Percentiles rank a stretch among this genome's conserved stretches.
Conservation (phyloP, 2,113 vertebrate genomes). For the Rana temporaria region DNA sequence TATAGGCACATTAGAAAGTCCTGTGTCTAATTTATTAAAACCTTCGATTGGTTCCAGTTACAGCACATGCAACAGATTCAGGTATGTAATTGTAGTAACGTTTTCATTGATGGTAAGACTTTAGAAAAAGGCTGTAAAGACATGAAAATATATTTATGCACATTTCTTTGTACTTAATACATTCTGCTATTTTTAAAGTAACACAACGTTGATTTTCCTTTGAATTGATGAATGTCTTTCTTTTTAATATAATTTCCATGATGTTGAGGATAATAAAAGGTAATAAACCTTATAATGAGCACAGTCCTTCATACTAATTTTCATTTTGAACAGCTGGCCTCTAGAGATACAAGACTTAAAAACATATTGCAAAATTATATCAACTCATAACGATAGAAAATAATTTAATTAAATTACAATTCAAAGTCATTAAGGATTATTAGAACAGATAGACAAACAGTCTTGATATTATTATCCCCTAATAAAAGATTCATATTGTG, state of each 20-base stretch:
- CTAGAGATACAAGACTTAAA: constrained; percentile 23
- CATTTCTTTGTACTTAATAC: background rate
- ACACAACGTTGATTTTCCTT: constrained; percentile 9
- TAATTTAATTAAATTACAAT: constrained; percentile 39
- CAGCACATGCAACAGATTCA: no score
- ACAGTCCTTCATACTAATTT: constrained; percentile 17
- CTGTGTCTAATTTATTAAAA: no score
- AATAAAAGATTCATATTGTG: constrained; percentile 4
- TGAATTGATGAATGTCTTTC: constrained; percentile 18
- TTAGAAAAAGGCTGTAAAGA: no score
- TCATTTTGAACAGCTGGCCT: constrained; percentile 23
- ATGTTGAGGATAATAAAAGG: constrained; percentile 27
- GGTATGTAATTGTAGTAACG: no score
- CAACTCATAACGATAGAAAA: constrained; percentile 7
- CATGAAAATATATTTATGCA: no score
- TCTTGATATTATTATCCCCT: constrained; percentile 6
- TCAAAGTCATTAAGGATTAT: constrained; percentile 22
- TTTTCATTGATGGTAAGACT: no score
- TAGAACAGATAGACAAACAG: constrained; percentile 23
- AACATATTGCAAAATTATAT: constrained; percentile 27
- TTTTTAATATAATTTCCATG: constrained; percentile 30
- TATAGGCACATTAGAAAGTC: no score
- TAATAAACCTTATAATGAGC: constrained; percentile 43
- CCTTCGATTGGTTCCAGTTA: no score
- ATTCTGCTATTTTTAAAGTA: background rate